Evolutionary conservation across 2,113 vertebrate species (phyloP).

Genomic region (Cebus imitator): DNA sequence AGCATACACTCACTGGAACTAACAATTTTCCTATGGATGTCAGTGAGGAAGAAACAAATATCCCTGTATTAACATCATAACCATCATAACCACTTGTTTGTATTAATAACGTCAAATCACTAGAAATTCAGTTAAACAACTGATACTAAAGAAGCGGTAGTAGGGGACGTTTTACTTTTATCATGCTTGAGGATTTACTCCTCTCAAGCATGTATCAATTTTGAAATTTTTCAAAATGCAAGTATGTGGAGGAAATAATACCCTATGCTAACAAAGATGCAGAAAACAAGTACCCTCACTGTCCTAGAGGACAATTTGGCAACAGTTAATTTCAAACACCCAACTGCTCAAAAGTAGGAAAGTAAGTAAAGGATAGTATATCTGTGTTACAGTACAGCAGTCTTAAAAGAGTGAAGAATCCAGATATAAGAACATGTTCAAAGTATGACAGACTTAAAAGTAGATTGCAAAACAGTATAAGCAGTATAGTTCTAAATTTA

Average conservation of each 20-base stretch:
- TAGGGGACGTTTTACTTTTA: neutral
- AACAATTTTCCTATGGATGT: neutral
- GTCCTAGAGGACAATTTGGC: neutral
- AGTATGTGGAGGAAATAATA: conserved; percentile 1
- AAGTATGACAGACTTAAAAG: neutral
- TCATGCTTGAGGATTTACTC: neutral
- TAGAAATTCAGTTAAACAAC: conserved; percentile 30
- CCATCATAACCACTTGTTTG: neutral
- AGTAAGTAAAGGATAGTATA: neutral
- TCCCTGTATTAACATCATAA: neutral
- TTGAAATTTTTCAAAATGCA: conserved; percentile 30
- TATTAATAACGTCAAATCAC: neutral
- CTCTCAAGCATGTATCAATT: neutral
- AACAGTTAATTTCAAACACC: neutral
- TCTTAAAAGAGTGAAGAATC: neutral
- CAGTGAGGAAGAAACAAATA: neutral
- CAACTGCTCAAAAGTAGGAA: neutral
- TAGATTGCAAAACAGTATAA: neutral
- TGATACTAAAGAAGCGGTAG: neutral
- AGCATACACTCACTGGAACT: neutral
- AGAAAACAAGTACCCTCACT: conserved; percentile 1
- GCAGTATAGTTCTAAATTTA: neutral
- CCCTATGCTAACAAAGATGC: neutral
- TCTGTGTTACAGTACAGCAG: neutral
- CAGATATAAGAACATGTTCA: neutral